Evolutionary conservation across 1,140 invertebrate species (phyloP).

Genomic region (Belonocnema kinseyi): DNA sequence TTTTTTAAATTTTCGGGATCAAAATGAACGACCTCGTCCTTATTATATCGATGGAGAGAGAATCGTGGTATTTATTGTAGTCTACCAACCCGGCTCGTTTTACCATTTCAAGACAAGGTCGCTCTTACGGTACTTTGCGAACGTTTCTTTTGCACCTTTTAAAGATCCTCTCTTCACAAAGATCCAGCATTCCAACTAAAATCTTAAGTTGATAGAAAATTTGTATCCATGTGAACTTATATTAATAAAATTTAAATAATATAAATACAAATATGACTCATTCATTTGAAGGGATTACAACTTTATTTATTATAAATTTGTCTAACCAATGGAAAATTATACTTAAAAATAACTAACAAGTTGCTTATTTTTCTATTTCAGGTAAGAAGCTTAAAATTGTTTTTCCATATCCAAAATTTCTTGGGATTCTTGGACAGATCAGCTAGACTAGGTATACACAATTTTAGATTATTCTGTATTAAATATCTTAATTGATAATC

Average conservation of each 20-base stretch:
- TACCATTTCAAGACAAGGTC: conserved; percentile 65
- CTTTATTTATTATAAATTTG: too few relatives aligned
- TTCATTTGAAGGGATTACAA: too few relatives aligned
- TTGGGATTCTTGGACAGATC: too few relatives aligned
- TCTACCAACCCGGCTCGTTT: conserved; percentile 46
- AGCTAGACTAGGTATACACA: too few relatives aligned
- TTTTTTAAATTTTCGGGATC: background rate
- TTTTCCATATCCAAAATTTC: too few relatives aligned
- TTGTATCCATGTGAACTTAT: conserved; percentile 30
- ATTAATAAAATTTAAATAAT: background rate
- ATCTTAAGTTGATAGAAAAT: conserved; percentile 29
- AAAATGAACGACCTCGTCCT: conserved; percentile 23
- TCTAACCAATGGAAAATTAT: too few relatives aligned
- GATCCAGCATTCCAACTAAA: conserved; percentile 1
- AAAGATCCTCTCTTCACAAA: background rate
- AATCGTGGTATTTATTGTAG: conserved; percentile 53
- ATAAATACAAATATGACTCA: too few relatives aligned
- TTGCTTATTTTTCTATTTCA: too few relatives aligned
- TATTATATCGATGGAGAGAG: conserved; percentile 11
- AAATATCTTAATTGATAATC: too few relatives aligned
- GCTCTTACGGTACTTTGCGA: conserved; percentile 67
- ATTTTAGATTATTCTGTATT: too few relatives aligned
- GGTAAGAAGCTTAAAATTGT: too few relatives aligned
- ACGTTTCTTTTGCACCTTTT: conserved; percentile 29
- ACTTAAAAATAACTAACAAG: too few relatives aligned